A percentile compares a stretch with the other conserved stretches of the same genome.
Evolutionary conservation across 2,113 vertebrate genomes (phyloP).

Genomic region (Lathamus discolor): DNA sequence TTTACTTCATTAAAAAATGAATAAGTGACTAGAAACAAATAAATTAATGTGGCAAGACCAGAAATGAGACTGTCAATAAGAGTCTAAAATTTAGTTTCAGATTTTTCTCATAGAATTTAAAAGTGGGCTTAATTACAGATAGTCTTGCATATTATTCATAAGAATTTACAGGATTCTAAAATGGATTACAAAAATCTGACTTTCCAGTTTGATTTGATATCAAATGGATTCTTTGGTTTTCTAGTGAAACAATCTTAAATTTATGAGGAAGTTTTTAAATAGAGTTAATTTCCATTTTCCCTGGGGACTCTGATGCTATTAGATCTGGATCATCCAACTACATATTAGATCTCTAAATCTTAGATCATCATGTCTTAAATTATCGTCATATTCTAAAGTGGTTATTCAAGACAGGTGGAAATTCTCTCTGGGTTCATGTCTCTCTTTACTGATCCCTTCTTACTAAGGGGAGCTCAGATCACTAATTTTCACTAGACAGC

Average conservation of each 20-base stretch:
- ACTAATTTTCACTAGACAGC: neutral
- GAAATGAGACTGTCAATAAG: neutral
- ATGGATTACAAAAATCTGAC: neutral
- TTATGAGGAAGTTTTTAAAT: neutral
- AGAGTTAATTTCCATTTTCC: neutral
- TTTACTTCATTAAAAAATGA: conserved; percentile 32
- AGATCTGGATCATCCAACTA: neutral
- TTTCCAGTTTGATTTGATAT: neutral
- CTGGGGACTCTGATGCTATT: neutral
- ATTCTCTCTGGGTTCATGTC: neutral
- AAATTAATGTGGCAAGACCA: neutral
- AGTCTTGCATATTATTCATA: neutral
- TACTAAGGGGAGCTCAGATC: neutral
- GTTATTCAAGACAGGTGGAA: neutral
- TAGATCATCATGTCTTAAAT: neutral
- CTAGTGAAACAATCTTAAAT: neutral
- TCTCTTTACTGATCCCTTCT: neutral
- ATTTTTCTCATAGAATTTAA: neutral
- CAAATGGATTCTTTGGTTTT: neutral
- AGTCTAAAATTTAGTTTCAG: neutral
- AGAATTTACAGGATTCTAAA: neutral
- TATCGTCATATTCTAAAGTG: neutral
- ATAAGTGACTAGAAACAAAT: neutral
- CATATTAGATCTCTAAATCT: neutral
- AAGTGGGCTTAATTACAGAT: neutral